These are phyloP conservation scores for Halcyon chelicuti DNA, from an alignment of 2,797 vertebrate species.

Conservation along the genomic window DNA sequence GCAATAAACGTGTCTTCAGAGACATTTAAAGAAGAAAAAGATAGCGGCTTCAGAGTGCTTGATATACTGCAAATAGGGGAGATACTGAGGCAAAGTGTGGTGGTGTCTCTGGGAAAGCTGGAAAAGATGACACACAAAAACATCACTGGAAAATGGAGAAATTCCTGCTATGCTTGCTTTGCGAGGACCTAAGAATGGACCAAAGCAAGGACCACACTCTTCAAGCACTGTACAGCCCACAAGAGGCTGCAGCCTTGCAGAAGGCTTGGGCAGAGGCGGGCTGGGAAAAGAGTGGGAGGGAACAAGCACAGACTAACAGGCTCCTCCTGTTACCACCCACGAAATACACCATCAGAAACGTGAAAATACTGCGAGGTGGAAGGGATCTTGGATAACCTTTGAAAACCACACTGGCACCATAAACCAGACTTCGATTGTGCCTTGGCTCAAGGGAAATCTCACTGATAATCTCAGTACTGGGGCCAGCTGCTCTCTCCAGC, in stretches of 20 bases:
- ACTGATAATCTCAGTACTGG: background rate
- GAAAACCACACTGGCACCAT: background rate
- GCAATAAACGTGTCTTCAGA: background rate
- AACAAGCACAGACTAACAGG: background rate
- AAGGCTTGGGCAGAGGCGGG: background rate
- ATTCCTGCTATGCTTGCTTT: background rate
- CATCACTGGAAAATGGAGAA: background rate
- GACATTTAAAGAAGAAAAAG: background rate
- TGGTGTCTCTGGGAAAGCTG: background rate
- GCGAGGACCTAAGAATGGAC: background rate
- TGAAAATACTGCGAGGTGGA: background rate
- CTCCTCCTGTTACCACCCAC: background rate
- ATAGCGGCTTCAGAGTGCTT: background rate
- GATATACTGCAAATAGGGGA: background rate
- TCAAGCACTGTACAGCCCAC: background rate
- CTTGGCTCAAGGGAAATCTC: background rate
- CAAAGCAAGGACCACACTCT: accelerated
- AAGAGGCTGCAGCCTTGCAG: background rate
- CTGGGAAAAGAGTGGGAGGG: background rate
- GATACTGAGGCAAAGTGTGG: background rate
- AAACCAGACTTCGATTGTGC: background rate
- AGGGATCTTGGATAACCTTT: background rate
- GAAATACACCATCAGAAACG: background rate
- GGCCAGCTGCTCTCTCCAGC: background rate
- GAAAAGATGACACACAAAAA: background rate